These are phyloP conservation scores for Tridacna gigas DNA, from an alignment of 2,888 invertebrate species.

Conservation along the genomic window DNA sequence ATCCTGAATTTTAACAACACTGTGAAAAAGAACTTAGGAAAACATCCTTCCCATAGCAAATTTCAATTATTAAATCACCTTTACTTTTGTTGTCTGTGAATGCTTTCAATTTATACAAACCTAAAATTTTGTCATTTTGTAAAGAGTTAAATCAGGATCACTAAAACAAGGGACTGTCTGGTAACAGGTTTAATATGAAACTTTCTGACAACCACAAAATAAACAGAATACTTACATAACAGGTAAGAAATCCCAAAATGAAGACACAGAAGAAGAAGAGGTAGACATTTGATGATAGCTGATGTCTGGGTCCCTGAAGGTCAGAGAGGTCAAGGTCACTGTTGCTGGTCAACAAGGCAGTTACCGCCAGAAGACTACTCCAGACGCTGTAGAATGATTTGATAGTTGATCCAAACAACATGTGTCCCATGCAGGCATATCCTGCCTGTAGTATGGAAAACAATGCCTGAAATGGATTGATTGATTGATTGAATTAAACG, in stretches of 20 bases:
- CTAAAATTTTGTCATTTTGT: too few relatives aligned
- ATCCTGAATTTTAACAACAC: too few relatives aligned
- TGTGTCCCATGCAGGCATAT: slow-evolving; percentile 78
- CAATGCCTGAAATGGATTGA: slow-evolving; percentile 73
- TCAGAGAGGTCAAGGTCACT: slow-evolving; percentile 62
- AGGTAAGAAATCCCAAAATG: slow-evolving; percentile 76
- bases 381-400: slow-evolving; percentile 75
- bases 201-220: too few relatives aligned
- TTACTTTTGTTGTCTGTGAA: too few relatives aligned
- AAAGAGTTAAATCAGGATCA: too few relatives aligned
- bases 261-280: slow-evolving; percentile 76
- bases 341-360: slow-evolving; percentile 74
- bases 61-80: too few relatives aligned
- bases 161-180: too few relatives aligned
- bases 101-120: too few relatives aligned
- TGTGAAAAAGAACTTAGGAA: too few relatives aligned
- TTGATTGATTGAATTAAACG: too few relatives aligned
- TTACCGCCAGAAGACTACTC: slow-evolving; percentile 74
- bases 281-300: slow-evolving; percentile 66
- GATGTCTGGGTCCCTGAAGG: slow-evolving; percentile 24
- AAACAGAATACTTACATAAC: slow-evolving; percentile 80
- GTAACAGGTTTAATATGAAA: too few relatives aligned
- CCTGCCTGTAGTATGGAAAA: slow-evolving; percentile 76
- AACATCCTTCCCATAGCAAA: too few relatives aligned
- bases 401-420: slow-evolving; percentile 76